Evolutionary conservation across 2,888 invertebrate species (phyloP), one percentile per base, ranked within the genome.

Genomic region (Bombylius discolor): DNA sequence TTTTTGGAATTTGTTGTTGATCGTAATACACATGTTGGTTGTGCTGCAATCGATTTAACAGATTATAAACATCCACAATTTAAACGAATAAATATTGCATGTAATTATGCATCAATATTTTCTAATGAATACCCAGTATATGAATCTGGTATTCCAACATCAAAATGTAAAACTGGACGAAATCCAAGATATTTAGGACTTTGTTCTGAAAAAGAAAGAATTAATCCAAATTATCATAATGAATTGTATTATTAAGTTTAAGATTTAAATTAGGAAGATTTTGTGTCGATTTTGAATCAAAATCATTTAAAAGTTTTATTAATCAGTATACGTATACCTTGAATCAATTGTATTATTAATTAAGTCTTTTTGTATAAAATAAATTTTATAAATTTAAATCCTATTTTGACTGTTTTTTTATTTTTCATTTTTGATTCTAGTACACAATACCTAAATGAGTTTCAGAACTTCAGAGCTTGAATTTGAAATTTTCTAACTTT

Each of bases 1-100:
- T 73, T 74, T 64, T 70, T 69, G 11, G 70, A 68, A 44, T 66
- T 70, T 4, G 68, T 72, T 5, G 64, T 70, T 47, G 74, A 72
- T 60, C 65, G 71, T 1, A 71, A 70, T 54, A 70, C 69, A 5
- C 70, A 72, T 58, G 68, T 73, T 5, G 74, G 74, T 32, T 74
- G 72, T 60, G 72, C 73, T 33, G 66, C 70, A 62, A 65, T 71
- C 60, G 66, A 69, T 3, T 71, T 65, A 32, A 69, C 73, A 6
- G 66, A 68, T 60, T 65, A 66, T 0, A 61, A 67, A 31, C 67
- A 71, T 57, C 67, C 66, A 3, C 65, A 65, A 36, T 63, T 65
- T 4, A 65, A 70, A 32, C 70, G 72, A 51, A 66, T 70, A 42
- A 71, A 73, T 57, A 67, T 68, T 34, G 71, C 71, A 52, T 73